Evolutionary conservation across 2,113 vertebrate genomes (phyloP), one percentile per base, ranked within the genome.

Genomic region (Phyllostomus hastatus): DNA sequence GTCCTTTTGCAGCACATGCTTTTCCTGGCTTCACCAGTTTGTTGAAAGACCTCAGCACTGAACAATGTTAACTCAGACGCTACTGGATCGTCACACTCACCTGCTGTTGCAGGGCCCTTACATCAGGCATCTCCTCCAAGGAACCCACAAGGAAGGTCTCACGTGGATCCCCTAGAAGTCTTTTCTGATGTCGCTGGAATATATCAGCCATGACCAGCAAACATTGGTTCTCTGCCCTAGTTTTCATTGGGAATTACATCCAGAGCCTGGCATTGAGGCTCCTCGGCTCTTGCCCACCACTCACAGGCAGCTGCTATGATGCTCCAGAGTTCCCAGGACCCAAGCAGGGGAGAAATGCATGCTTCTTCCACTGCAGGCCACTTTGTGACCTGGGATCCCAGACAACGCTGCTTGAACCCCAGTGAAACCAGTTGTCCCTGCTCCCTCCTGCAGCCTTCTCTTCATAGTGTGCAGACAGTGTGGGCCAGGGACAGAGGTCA

Each of bases 401-500:
- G 46, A 69, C 4, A 31, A 12, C 10, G 8, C 10, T 57, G 61
- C 15, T n/a, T 41, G 10, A 50, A 46, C 24, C 24, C 28, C 78
- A 7, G 9, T n/a, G 16, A 20, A 91, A 48, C 24, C 6, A 72
- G 67, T 26, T 19, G 20, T 14, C 2, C 19, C 31, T 10, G 79
- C 5, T 24, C 20, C 14, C 8, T 52, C 4, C 20, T 19, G 20
- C 24, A 38, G 31, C 79, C 20, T 22, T 84, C 9, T 19, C 38
- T 31, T 59, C 70, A 7, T 5, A 7, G 33, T n/a, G 14, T 28
- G 24, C 61, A 57, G 46, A 72, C 24, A 15, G 57, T 24, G 57
- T 0, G 1, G 16, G 33, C 35, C 57, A 15, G 43, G 20, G 22
- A 22, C 26, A n/a, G 31, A 46, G 28, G 7, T n/a, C 50, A 7